Evolutionary conservation across 1,140 invertebrate genomes (phyloP).

Genomic region (Drosophila bifasciata): DNA sequence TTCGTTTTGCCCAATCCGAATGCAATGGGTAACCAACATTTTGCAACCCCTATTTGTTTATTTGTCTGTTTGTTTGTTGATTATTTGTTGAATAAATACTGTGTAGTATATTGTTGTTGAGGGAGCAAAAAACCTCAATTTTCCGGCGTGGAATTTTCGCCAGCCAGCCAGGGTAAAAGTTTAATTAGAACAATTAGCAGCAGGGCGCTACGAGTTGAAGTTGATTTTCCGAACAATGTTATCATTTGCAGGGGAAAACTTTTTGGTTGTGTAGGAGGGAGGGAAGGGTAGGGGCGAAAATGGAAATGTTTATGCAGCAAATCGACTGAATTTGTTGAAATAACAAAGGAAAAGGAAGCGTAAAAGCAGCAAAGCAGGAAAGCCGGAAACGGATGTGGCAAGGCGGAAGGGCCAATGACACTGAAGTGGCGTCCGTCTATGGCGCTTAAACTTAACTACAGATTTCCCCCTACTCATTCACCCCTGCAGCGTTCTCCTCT

Average conservation of each 20-base stretch:
- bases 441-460: constrained; percentile 71
- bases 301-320: constrained; percentile 77
- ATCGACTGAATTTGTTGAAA: constrained; percentile 83
- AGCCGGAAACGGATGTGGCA: neutral
- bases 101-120: constrained; percentile 13
- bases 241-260: constrained; percentile 7
- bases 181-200: constrained; percentile 73
- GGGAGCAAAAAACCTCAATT: constrained; percentile 19
- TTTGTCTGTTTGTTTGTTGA: constrained; percentile 55
- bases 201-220: constrained; percentile 32
- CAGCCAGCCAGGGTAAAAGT: constrained; percentile 51
- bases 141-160: neutral
- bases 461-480: neutral
- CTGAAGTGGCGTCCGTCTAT: neutral
- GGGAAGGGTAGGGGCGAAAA: neutral
- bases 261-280: neutral
- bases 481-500: constrained; percentile 9
- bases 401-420: constrained; percentile 37
- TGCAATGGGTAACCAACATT: constrained; percentile 28
- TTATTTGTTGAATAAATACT: constrained; percentile 72
- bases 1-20: constrained; percentile 55
- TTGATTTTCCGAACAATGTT: constrained; percentile 31
- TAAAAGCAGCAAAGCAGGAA: neutral
- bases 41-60: constrained; percentile 51
- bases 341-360: constrained; percentile 55